A percentile compares a stretch with the other conserved stretches of the same genome.
phyloP scores from a whole-genome alignment of 2,113 vertebrate species.

The Puntigrus tetrazona region DNA sequence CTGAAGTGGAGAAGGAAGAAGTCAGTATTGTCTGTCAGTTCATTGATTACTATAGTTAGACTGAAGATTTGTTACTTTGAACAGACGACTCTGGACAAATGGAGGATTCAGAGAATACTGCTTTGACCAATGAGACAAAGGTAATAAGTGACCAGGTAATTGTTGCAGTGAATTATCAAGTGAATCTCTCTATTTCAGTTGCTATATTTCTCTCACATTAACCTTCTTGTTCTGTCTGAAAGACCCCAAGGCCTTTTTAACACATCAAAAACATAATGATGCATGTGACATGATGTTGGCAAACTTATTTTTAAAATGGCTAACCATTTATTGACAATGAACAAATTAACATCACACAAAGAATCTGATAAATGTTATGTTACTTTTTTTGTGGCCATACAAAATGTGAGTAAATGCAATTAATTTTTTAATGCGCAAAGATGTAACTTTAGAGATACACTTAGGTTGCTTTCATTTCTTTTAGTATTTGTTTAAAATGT shows the following conservation, averaged over 20 bases:
- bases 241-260: background rate
- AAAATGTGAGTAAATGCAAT: background rate
- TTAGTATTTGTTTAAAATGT: background rate
- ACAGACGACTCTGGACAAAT: constrained; percentile 23
- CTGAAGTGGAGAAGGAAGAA: constrained; percentile 18
- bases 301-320: background rate
- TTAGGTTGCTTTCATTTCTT: background rate
- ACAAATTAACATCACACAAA: background rate
- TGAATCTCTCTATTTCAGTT: background rate
- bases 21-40: background rate
- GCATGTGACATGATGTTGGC: background rate
- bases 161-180: background rate
- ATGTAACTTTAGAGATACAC: background rate
- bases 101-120: constrained; percentile 41
- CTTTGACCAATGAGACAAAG: constrained; percentile 51
- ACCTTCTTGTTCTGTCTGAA: background rate
- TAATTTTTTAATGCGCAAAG: background rate
- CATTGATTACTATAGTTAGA: background rate
- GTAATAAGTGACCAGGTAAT: constrained; percentile 55
- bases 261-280: background rate
- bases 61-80: background rate
- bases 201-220: background rate
- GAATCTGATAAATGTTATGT: background rate
- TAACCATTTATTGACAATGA: background rate
- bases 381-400: background rate